Evolutionary conservation across 2,888 invertebrate genomes (phyloP).

Genomic region (Meghimatium bilineatum): DNA sequence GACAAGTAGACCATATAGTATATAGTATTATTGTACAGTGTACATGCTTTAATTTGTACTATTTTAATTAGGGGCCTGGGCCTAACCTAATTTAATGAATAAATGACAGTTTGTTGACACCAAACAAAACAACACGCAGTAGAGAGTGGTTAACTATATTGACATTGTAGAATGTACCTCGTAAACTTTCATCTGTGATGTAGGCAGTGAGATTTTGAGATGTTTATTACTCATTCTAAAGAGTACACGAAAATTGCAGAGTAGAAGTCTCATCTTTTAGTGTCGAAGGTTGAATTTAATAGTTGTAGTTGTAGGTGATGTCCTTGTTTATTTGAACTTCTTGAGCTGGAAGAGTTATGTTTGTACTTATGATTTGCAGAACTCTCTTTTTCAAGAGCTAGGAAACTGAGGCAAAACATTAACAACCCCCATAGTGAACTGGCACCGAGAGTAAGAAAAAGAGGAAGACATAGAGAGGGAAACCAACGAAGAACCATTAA

Average conservation of each 20-base stretch:
- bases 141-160: too few species aligned
- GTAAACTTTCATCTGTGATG: neutral
- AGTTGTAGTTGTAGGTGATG: neutral
- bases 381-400: neutral
- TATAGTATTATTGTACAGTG: too few species aligned
- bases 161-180: neutral
- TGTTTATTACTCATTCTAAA: neutral
- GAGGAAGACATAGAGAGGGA: too few species aligned
- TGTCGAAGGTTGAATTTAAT: neutral
- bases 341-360: neutral
- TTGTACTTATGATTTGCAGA: neutral
- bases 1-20: too few species aligned
- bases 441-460: too few species aligned
- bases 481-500: too few species aligned
- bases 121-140: too few species aligned
- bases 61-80: too few species aligned
- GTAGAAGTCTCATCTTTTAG: neutral
- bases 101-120: too few species aligned
- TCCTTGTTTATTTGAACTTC: neutral
- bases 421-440: too few species aligned
- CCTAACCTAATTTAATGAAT: too few species aligned
- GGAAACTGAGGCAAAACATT: neutral
- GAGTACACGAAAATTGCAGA: neutral
- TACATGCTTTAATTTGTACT: too few species aligned
- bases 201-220: neutral